These are phyloP conservation scores for Apantesis nais DNA, from an alignment of 2,888 invertebrate species.

Conservation along the genomic window DNA sequence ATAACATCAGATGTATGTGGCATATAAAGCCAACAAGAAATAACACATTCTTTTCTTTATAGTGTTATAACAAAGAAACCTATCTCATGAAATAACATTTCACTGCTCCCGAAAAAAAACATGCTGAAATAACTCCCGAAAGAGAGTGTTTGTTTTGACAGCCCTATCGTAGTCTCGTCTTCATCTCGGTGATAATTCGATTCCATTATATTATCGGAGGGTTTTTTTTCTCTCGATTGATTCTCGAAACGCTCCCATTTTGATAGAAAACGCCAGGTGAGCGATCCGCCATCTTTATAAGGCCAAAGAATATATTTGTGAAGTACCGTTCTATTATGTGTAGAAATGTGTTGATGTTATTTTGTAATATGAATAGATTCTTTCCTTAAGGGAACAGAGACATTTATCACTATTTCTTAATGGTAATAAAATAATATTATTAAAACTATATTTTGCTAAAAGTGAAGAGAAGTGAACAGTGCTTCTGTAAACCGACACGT, in stretches of 20 bases:
- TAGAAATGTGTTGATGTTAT: conserved; percentile 26
- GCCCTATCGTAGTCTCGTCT: conserved; percentile 62
- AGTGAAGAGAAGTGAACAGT: too few species aligned
- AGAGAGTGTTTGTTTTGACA: conserved; percentile 31
- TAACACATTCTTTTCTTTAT: conserved; percentile 5
- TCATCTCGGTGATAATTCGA: conserved; percentile 82
- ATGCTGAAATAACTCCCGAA: conserved; percentile 1
- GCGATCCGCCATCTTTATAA: conserved; percentile 36
- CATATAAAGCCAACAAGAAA: conserved; percentile 1
- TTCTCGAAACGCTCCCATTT: conserved; percentile 58
- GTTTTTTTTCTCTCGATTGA: conserved; percentile 78
- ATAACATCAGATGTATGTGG: not conserved
- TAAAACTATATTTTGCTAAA: not conserved
- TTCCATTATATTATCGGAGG: conserved; percentile 78
- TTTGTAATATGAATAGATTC: conserved; percentile 12
- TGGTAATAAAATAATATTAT: not conserved
- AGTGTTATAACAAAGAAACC: conserved; percentile 8
- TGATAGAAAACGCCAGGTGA: conserved; percentile 61
- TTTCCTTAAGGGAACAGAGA: conserved; percentile 1
- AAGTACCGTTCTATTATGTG: conserved; percentile 50
- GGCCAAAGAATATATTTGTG: conserved; percentile 65
- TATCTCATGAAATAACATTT: conserved; percentile 11
- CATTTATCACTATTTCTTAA: not conserved
- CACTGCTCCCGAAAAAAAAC: conserved; percentile 1
- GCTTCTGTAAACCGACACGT: not conserved